A percentile compares a stretch with the other conserved stretches of the same genome.
Evolutionary conservation across 1,140 invertebrate genomes (phyloP).

Genomic region (Temnothorax nylanderi): DNA sequence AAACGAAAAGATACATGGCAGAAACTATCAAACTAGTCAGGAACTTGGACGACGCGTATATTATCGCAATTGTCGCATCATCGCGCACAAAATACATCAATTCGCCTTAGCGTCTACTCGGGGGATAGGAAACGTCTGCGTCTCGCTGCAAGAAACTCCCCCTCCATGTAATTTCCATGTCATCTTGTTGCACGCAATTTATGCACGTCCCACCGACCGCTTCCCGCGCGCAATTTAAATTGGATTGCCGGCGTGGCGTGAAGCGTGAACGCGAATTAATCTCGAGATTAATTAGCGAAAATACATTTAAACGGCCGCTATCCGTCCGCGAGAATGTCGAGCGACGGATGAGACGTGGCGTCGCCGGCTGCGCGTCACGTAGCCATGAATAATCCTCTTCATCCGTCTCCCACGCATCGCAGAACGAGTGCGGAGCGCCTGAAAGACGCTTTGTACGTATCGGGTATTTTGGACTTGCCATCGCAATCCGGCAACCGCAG

Average conservation of each 20-base stretch:
- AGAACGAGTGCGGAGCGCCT: background rate
- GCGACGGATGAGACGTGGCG: constrained; percentile 30
- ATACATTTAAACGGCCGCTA: constrained; percentile 66
- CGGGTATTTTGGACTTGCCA: background rate
- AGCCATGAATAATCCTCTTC: constrained; percentile 22
- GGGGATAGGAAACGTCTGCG: constrained; percentile 14
- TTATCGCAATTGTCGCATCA: background rate
- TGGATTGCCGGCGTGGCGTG: constrained; percentile 59
- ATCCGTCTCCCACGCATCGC: background rate
- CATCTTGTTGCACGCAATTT: constrained; percentile 66
- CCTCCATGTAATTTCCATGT: constrained; percentile 68
- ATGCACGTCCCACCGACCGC: constrained; percentile 34
- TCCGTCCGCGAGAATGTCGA: constrained; percentile 43
- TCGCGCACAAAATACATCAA: constrained; percentile 9
- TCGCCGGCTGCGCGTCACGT: constrained; percentile 14
- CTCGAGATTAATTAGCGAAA: constrained; percentile 69
- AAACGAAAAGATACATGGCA: background rate
- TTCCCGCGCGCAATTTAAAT: constrained; percentile 64
- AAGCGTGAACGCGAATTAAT: constrained; percentile 62
- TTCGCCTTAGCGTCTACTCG: constrained; percentile 11
- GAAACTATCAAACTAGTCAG: background rate
- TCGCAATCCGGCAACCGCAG: background rate
- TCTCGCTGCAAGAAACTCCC: constrained; percentile 60
- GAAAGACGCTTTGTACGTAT: background rate
- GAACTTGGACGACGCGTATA: background rate